These are phyloP conservation scores for Streblospio benedicti DNA, from an alignment of 1,140 invertebrate genomes.

Conservation along the genomic window DNA sequence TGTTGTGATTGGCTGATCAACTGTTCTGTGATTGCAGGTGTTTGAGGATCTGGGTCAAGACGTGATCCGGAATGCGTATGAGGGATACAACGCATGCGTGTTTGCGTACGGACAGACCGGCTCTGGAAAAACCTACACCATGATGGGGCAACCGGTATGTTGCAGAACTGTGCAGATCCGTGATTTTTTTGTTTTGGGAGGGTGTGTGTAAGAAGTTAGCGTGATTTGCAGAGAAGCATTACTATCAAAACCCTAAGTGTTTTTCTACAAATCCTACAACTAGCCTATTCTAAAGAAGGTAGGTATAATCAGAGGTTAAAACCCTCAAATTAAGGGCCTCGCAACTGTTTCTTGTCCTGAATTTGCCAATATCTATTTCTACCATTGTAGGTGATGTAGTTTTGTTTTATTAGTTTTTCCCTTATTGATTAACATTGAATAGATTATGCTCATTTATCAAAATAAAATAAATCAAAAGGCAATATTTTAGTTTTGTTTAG, in stretches of 20 bases:
- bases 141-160: conserved; percentile 98
- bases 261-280: not conserved
- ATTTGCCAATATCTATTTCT: too few species aligned
- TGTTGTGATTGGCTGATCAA: not conserved
- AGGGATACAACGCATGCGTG: conserved; percentile 99
- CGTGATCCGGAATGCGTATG: conserved; percentile 96
- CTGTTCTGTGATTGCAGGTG: conserved; percentile 6
- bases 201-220: not conserved
- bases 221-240: too few species aligned
- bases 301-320: too few species aligned
- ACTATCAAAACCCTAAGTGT: not conserved
- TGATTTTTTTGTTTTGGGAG: not conserved
- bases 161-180: conserved; percentile 87
- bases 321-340: too few species aligned
- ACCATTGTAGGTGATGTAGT: too few species aligned
- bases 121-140: conserved; percentile 98
- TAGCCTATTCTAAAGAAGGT: too few species aligned
- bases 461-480: too few species aligned
- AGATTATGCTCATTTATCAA: too few species aligned
- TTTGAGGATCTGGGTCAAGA: conserved; percentile 81
- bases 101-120: conserved; percentile 99
- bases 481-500: too few species aligned
- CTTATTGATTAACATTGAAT: too few species aligned
- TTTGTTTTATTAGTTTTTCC: too few species aligned
- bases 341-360: too few species aligned